Conservation (phyloP, 2,113 vertebrate species). For the Tachycineta bicolor region DNA sequence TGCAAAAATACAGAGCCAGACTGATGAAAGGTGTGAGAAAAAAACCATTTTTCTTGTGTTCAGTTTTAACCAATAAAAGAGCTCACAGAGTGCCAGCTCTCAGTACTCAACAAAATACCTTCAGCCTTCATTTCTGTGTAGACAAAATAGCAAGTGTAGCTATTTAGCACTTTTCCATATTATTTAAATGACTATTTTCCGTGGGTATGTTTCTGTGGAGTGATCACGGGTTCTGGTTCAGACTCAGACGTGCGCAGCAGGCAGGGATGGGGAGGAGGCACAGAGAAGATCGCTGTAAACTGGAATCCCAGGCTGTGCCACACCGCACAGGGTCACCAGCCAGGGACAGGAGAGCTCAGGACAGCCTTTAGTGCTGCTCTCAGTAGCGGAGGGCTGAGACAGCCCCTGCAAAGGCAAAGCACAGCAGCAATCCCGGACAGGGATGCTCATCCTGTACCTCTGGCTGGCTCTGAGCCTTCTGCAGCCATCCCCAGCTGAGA, state of each 20-base stretch:
- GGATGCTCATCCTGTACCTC: neutral
- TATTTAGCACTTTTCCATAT: neutral
- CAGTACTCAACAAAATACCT: neutral
- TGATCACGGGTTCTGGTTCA: neutral
- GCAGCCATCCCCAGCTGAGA: neutral
- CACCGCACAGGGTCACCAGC: no score
- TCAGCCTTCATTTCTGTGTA: neutral
- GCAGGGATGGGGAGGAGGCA: rapidly evolving
- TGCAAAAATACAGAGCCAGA: slow-evolving; percentile 14
- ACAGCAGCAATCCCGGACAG: neutral
- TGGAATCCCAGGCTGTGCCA: neutral
- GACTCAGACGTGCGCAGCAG: rapidly evolving
- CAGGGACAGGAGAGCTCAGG: neutral
- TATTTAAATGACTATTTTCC: neutral
- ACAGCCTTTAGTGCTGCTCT: neutral
- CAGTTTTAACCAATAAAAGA: slow-evolving; percentile 2
- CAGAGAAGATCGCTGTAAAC: neutral
- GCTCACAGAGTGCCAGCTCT: neutral
- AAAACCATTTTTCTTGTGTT: neutral
- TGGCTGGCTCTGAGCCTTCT: neutral
- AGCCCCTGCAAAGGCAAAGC: neutral
- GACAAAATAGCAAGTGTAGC: neutral
- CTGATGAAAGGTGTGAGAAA: slow-evolving; percentile 24
- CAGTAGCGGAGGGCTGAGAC: no score
- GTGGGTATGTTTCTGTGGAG: neutral